Percentiles rank a stretch among this genome's conserved stretches.
Evolutionary conservation across 2,888 invertebrate species (phyloP).

Genomic region (Plagiodera versicolora): DNA sequence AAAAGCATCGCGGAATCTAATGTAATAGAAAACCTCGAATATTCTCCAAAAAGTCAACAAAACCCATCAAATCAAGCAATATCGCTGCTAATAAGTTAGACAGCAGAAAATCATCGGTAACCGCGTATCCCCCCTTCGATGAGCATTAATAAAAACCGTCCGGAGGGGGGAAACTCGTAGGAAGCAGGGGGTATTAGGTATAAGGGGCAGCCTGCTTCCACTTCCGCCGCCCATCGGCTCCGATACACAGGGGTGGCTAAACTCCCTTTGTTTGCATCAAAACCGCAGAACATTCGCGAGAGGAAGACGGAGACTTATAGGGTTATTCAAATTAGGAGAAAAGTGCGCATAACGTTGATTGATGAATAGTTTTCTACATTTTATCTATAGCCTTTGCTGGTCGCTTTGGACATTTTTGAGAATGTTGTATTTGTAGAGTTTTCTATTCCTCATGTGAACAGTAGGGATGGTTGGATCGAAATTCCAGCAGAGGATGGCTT

Average conservation of each 20-base stretch:
- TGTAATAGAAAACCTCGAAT: too few species aligned
- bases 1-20: too few species aligned
- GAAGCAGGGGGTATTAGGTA: not conserved
- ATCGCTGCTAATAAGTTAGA: constrained; percentile 35
- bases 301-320: not conserved
- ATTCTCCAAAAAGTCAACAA: not conserved
- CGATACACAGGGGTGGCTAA: constrained; percentile 23
- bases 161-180: constrained; percentile 23
- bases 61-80: constrained; percentile 18
- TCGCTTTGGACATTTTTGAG: too few species aligned
- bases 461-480: too few species aligned
- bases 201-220: constrained; percentile 9
- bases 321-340: not conserved
- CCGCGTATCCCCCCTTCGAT: constrained; percentile 11
- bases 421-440: too few species aligned
- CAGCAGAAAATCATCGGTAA: constrained; percentile 30
- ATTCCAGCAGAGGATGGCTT: too few species aligned
- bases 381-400: too few species aligned
- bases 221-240: constrained; percentile 20
- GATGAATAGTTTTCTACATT: too few species aligned
- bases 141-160: constrained; percentile 42
- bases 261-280: constrained; percentile 46
- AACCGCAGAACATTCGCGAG: constrained; percentile 36
- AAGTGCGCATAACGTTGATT: too few species aligned
- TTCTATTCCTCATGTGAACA: too few species aligned